Evolutionary conservation across 2,113 vertebrate species (phyloP), one percentile per base, ranked within the genome.

Genomic region (Bucco capensis): DNA sequence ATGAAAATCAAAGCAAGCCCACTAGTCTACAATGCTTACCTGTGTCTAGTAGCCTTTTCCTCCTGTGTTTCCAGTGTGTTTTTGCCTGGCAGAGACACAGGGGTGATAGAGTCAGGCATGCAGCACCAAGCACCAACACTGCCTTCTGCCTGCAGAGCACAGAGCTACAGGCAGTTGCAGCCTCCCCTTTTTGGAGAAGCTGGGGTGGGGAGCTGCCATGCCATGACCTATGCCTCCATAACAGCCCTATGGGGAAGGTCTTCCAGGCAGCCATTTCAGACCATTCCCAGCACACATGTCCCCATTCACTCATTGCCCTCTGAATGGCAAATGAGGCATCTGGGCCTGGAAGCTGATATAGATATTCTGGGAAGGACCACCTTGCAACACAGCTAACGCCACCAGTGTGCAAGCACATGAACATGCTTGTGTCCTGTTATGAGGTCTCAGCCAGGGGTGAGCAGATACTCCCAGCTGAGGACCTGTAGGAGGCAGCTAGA

Each of bases 341-440:
- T 12, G 51, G 37, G 19, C 51, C n/a, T 54, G 73, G 57, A 21
- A 64, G 18, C 11, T 21, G 8, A 28, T 21, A 60, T 37, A 19
- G n/a, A n/a, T n/a, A n/a, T n/a, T 24, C n/a, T 28, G 64, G 38
- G 15, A 64, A 42, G 38, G 17, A 21, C 19, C 44, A 9, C 54
- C 37, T 13, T 19, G 79, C 49, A 24, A 21, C 27, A 15, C 1
- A 15, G 22, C 57, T 7, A 12, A 6, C 0, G 44, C 3, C 53
- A 5, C 8, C 16, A 0, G 11, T 1, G 31, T 12, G 33, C 12
- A 19, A 11, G 42, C 18, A 3, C 6, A 0, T 1, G n/a, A 44
- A 16, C 69, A 24, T 4, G 19, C 38, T 31, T 0, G 4, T 8
- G 58, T 69, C 25, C 50, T 51, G 12, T 35, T 4, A 7, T 1